A percentile compares a stretch with the other conserved stretches of the same genome.
phyloP scores from a whole-genome alignment of 2,888 invertebrate species.

The Malthinus seriepunctatus region DNA sequence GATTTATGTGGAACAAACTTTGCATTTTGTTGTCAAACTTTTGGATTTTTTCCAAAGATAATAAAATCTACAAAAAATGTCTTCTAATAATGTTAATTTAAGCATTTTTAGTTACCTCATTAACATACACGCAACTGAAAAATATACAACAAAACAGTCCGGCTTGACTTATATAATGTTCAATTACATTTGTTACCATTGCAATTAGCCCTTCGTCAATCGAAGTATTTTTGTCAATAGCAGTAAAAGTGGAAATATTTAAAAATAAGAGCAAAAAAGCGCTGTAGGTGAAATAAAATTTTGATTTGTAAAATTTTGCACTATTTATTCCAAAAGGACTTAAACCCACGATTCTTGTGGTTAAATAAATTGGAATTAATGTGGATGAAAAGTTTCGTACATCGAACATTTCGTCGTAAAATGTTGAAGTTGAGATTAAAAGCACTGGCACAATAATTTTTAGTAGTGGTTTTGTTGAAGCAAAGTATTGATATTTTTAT shows the following conservation, averaged over 20 bases:
- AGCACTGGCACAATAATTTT: no score
- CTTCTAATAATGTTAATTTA: neutral
- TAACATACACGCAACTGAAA: neutral
- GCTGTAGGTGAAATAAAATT: neutral
- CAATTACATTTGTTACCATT: neutral
- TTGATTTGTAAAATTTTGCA: neutral
- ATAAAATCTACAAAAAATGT: neutral
- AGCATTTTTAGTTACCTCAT: neutral
- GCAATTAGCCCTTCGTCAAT: neutral
- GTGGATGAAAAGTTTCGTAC: neutral
- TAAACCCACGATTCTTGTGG: neutral
- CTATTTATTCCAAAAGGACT: neutral
- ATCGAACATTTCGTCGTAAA: neutral
- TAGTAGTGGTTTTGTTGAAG: no score
- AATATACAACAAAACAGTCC: neutral
- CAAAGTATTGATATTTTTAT: no score
- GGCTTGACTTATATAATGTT: neutral
- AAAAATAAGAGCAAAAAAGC: neutral
- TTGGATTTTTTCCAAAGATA: neutral
- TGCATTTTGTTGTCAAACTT: neutral
- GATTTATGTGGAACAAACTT: neutral
- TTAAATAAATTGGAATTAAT: constrained; percentile 3
- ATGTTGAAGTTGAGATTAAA: no score
- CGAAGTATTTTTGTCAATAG: neutral
- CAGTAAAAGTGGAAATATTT: neutral